A percentile compares a stretch with the other conserved stretches of the same genome.
These are phyloP conservation scores for Serilophus lunatus DNA, from an alignment of 2,113 vertebrate species.

Conservation along the genomic window DNA sequence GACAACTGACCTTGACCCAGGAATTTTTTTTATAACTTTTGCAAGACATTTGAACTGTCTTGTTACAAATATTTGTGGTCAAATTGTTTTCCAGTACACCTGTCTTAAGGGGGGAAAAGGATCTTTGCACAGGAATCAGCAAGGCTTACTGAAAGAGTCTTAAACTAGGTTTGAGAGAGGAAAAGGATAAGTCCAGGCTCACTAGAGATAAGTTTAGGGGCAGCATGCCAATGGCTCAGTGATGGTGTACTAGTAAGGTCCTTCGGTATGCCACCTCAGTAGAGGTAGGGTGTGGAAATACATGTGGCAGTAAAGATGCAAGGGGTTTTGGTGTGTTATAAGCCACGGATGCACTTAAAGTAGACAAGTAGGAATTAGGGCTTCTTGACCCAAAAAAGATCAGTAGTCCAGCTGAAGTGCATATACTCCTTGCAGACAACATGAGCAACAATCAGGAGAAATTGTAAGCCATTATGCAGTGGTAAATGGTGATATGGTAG, in stretches of 20 bases:
- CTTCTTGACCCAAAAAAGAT: background rate
- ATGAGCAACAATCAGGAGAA: background rate
- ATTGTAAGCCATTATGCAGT: background rate
- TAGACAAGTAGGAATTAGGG: background rate
- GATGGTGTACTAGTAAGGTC: background rate
- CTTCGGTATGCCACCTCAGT: background rate
- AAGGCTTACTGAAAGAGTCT: background rate
- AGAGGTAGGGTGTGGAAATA: background rate
- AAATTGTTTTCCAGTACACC: background rate
- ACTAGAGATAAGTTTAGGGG: background rate
- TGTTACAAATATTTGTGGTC: background rate
- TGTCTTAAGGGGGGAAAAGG: background rate
- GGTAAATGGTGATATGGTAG: fast-evolving
- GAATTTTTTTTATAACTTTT: background rate
- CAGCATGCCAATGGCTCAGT: background rate
- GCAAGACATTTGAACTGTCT: background rate
- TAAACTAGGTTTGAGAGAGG: background rate
- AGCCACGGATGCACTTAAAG: background rate
- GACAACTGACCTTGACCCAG: background rate
- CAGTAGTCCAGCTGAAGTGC: background rate
- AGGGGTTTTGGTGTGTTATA: background rate
- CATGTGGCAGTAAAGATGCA: background rate
- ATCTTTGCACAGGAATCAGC: background rate
- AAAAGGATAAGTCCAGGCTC: background rate
- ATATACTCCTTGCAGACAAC: background rate